These are phyloP conservation scores for Collichthys lucidus DNA, from an alignment of 2,113 vertebrate genomes.

Conservation along the genomic window DNA sequence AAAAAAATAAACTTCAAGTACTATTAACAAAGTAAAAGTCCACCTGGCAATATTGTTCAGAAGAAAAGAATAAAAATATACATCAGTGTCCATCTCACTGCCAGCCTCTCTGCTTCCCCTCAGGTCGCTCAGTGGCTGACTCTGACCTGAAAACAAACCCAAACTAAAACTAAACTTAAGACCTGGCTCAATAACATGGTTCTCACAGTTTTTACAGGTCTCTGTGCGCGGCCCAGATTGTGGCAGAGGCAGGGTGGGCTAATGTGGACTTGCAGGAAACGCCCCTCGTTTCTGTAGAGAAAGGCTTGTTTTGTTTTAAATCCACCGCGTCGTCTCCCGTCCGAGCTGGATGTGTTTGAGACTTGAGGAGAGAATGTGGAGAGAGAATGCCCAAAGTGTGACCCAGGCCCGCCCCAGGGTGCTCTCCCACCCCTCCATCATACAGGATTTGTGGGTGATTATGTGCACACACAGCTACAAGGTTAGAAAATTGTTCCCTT, in stretches of 20 bases:
- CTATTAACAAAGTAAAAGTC: constrained; percentile 91
- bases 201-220: constrained; percentile 81
- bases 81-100: constrained; percentile 52
- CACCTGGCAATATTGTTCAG: constrained; percentile 88
- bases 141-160: constrained; percentile 60
- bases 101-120: constrained; percentile 51
- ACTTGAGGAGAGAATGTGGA: constrained; percentile 55
- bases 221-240: constrained; percentile 61
- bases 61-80: constrained; percentile 82
- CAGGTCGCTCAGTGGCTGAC: constrained; percentile 80
- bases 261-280: constrained; percentile 35
- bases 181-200: constrained; percentile 74
- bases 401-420: constrained; percentile 32
- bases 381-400: constrained; percentile 58
- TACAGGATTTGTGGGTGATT: constrained; percentile 23
- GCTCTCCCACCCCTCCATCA: constrained; percentile 1
- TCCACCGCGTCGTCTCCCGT: not conserved
- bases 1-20: constrained; percentile 97
- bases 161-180: constrained; percentile 34
- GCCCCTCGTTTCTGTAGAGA: constrained; percentile 20
- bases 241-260: constrained; percentile 63
- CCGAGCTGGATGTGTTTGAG: constrained; percentile 20
- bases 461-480: constrained; percentile 46
- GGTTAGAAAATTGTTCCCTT: constrained; percentile 31
- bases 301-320: not conserved